Conservation (phyloP, 1,140 invertebrate species). For the Stenopsyche tienmushanensis region DNA sequence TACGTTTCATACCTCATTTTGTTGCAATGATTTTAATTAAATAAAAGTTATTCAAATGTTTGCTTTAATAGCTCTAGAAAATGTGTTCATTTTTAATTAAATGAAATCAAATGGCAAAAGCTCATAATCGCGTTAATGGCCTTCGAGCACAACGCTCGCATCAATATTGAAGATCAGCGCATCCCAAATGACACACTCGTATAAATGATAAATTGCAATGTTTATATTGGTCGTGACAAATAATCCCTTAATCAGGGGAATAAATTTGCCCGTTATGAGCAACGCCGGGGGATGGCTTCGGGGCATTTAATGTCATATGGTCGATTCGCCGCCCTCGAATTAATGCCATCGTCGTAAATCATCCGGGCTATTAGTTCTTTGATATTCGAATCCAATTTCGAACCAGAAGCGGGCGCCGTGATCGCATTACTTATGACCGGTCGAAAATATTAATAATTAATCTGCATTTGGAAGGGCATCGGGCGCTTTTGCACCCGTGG, state of each 20-base stretch:
- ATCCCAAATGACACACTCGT: no score
- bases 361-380: neutral
- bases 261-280: conserved; percentile 13
- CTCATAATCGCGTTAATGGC: no score
- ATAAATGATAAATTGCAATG: conserved; percentile 23
- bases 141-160: no score
- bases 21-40: no score
- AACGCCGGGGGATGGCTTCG: neutral
- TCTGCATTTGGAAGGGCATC: neutral
- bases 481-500: neutral
- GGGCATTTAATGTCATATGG: conserved; percentile 2
- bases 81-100: no score
- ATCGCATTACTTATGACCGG: no score
- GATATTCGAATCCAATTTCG: neutral
- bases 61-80: no score
- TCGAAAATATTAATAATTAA: neutral
- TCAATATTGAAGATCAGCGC: no score
- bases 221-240: neutral
- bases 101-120: no score
- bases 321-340: neutral
- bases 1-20: no score
- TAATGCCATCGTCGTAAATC: neutral
- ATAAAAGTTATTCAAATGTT: no score
- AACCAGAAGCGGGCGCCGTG: no score
- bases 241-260: conserved; percentile 7